Evolutionary conservation across 2,797 vertebrate genomes (phyloP).

Genomic region (Urocyon cinereoargenteus): DNA sequence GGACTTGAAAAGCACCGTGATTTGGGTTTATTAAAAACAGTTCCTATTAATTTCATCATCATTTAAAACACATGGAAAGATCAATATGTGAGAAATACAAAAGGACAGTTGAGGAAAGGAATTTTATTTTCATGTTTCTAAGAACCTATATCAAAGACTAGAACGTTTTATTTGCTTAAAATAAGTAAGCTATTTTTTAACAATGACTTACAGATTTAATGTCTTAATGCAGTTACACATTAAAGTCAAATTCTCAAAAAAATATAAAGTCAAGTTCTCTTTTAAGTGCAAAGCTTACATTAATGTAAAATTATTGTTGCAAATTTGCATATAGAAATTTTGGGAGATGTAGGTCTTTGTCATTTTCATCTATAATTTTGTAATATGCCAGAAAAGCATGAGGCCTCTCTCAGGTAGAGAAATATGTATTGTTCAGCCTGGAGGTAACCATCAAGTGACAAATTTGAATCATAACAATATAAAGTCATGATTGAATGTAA

Average conservation of each 20-base stretch:
- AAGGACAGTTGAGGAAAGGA: slow-evolving; percentile 82
- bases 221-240: slow-evolving; percentile 82
- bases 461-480: not conserved
- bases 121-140: slow-evolving; percentile 83
- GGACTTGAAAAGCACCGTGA: slow-evolving; percentile 76
- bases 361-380: slow-evolving; percentile 45
- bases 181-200: slow-evolving; percentile 79
- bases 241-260: slow-evolving; percentile 71
- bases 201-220: slow-evolving; percentile 82
- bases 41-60: slow-evolving; percentile 81
- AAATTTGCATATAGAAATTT: slow-evolving; percentile 72
- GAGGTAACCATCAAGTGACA: not conserved
- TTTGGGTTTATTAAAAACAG: slow-evolving; percentile 81
- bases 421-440: not conserved
- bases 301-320: slow-evolving; percentile 70
- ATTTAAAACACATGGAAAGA: slow-evolving; percentile 83
- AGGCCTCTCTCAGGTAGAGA: not conserved
- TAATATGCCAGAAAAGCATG: not conserved
- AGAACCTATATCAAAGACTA: slow-evolving; percentile 81
- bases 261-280: slow-evolving; percentile 76
- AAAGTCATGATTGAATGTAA: not conserved
- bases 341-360: slow-evolving; percentile 51
- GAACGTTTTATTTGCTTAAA: slow-evolving; percentile 81
- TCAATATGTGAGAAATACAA: slow-evolving; percentile 83
- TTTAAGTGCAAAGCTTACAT: slow-evolving; percentile 78